Evolutionary conservation across 2,888 invertebrate genomes (phyloP), one percentile per base, ranked within the genome.

Genomic region (Perizoma flavofasciatum): DNA sequence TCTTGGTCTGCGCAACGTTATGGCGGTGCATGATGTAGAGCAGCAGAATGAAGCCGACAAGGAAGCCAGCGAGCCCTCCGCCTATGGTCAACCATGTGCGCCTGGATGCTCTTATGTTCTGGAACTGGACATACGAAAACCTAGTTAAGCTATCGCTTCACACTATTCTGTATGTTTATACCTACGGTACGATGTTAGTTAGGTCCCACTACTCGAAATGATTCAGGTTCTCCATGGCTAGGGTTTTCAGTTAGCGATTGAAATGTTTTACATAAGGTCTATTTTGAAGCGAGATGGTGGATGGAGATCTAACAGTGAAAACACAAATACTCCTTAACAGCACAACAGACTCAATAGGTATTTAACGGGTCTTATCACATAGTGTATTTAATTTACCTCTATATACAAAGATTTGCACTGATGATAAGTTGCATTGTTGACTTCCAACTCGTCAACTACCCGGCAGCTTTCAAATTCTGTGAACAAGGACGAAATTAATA

Each of bases 11-110:
- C 5, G 86, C 79, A 9, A 92, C 92, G 70, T 93, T 93, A 69
- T 88, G 83, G 22, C 90, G 79, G 59, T 93, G 93, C 86, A 92
- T 88, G 48, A 88, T 65, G 71, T 88, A 92, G n/a, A 93, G 78
- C 1, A 92, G 76, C 37, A 92, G 72, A 7, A 92, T 89, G 72
- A 92, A 92, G 6, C 86, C 86, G 2, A 92, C 77, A 1, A 92
- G 82, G 66, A 92, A 92, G 0, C 90, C 92, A 0, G 84, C 86
- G 5, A 93, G 77, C 0, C 92, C 86, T 0, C 91, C 88, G 41
- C 85, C 82, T 47, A 93, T 83, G 0, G 89, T 90, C 45, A 92
- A 69, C 92, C 92, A 92, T 0, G 92, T 92, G 33, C 86, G 82
- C 4, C 89, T 83, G 0, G 83, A 76, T 0, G 85, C 66, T 57